These are phyloP conservation scores for Artibeus lituratus DNA, from an alignment of 2,797 vertebrate species.

Conservation along the genomic window DNA sequence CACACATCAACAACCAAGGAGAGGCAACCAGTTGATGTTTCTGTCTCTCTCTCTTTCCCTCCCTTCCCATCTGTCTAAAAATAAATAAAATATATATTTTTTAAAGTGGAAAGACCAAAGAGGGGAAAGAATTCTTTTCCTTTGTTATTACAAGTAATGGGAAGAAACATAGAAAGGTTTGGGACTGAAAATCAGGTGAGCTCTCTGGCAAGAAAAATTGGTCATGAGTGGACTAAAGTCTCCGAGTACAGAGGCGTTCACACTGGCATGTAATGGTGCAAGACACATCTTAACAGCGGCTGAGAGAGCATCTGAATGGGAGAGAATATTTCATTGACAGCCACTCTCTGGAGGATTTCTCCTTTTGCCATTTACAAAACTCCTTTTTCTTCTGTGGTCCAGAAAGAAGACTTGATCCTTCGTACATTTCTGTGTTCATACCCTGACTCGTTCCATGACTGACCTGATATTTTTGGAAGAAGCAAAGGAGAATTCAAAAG, in stretches of 20 bases:
- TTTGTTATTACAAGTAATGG: slow-evolving; percentile 19
- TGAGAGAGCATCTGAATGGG: neutral
- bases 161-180: slow-evolving; percentile 23
- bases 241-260: neutral
- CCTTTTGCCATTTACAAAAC: neutral
- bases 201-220: neutral
- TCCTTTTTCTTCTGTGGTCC: neutral
- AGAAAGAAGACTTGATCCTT: neutral
- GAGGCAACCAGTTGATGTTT: neutral
- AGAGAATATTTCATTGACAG: neutral
- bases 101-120: neutral
- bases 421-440: neutral
- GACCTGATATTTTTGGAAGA: neutral
- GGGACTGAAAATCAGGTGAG: slow-evolving; percentile 6
- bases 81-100: neutral
- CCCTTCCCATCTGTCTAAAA: neutral
- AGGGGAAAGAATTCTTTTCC: neutral
- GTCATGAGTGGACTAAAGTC: neutral
- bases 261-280: neutral
- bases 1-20: too few relatives aligned
- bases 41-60: neutral
- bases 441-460: neutral
- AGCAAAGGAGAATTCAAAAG: neutral
- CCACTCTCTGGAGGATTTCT: neutral
- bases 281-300: neutral